Conservation (phyloP, 2,113 vertebrate species). For the Verasper variegatus region DNA sequence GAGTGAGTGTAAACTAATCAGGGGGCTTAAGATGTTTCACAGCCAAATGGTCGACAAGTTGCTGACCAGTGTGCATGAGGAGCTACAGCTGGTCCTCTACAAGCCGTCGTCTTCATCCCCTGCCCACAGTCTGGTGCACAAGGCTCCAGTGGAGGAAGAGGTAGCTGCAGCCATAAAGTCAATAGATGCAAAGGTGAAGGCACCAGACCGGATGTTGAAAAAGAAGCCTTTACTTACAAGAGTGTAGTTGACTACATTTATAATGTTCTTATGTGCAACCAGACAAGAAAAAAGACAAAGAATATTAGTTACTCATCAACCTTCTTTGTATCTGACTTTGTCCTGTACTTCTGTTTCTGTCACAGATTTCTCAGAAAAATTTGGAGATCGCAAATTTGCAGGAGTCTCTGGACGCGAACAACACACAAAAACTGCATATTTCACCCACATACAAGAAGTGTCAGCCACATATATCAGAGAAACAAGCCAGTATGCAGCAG, state of each 20-base stretch:
- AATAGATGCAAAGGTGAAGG: slow-evolving; percentile 81
- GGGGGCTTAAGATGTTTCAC: slow-evolving; percentile 80
- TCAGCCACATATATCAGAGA: slow-evolving; percentile 70
- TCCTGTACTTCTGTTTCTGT: background rate
- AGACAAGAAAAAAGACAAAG: background rate
- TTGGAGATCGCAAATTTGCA: slow-evolving; percentile 78
- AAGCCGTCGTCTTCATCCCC: slow-evolving; percentile 60
- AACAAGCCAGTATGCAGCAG: slow-evolving; percentile 72
- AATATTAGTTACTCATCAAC: background rate
- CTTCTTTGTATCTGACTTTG: background rate
- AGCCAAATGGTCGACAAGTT: slow-evolving; percentile 79
- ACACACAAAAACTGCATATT: slow-evolving; percentile 55
- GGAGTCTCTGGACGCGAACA: slow-evolving; percentile 69
- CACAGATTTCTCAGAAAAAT: slow-evolving; percentile 83
- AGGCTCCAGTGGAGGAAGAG: slow-evolving; percentile 67
- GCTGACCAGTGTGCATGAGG: slow-evolving; percentile 78
- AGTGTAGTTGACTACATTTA: background rate
- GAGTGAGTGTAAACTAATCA: slow-evolving; percentile 54
- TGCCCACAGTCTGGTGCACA: slow-evolving; percentile 51
- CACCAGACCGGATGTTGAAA: background rate
- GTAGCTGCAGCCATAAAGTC: slow-evolving; percentile 56
- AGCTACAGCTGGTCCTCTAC: slow-evolving; percentile 66
- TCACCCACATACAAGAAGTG: slow-evolving; percentile 70
- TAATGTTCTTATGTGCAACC: background rate
- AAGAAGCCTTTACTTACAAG: background rate